A percentile compares a stretch with the other conserved stretches of the same genome.
Evolutionary conservation across 2,113 vertebrate species (phyloP).

Genomic region (pig (Sus scrofa)): T2T-Sscrofa CM000818.6:36749001-36749500

Average conservation of each 20-base stretch:
- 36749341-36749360: fast-evolving
- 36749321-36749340: neutral
- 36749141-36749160: too few relatives aligned
- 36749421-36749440: neutral
- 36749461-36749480: neutral
- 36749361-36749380: neutral
- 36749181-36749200: too few relatives aligned
- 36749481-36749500: neutral
- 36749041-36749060: neutral
- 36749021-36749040: neutral
- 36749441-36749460: neutral
- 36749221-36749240: neutral
- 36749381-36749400: neutral
- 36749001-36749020: neutral
- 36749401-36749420: neutral
- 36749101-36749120: neutral
- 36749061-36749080: neutral
- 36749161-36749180: too few relatives aligned
- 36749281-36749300: neutral
- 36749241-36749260: neutral
- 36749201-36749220: neutral
- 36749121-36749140: too few relatives aligned
- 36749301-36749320: neutral
- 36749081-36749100: neutral
- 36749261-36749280: neutral